These are phyloP conservation scores for Plagodis dolabraria DNA, from an alignment of 2,888 invertebrate species.

Conservation along the genomic window DNA sequence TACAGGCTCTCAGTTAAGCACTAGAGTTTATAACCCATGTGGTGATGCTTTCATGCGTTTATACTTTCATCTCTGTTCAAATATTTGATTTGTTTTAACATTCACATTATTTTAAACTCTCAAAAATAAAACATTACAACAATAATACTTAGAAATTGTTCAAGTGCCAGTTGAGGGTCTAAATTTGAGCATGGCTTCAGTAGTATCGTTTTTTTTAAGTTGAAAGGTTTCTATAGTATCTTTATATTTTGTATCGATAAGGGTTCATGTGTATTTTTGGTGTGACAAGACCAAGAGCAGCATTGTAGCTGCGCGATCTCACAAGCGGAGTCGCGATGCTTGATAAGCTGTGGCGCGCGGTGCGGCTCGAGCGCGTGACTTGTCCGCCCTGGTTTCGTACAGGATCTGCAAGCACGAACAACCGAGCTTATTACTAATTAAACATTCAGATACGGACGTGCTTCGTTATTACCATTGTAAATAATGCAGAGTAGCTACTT, in stretches of 20 bases:
- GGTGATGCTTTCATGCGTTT: conserved; percentile 38
- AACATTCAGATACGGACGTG: conserved; percentile 57
- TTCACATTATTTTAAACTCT: too few relatives aligned
- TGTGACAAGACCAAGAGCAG: conserved; percentile 18
- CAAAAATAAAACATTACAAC: too few relatives aligned
- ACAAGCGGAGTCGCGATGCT: conserved; percentile 56
- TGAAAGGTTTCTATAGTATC: too few relatives aligned
- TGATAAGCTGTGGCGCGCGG: conserved; percentile 51
- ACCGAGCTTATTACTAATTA: conserved; percentile 65
- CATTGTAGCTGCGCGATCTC: conserved; percentile 15
- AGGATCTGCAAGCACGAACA: conserved; percentile 69
- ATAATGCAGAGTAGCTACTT: conserved; percentile 28
- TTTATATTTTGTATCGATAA: background rate
- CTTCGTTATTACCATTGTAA: conserved; percentile 33
- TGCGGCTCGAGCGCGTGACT: conserved; percentile 75
- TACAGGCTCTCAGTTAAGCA: conserved; percentile 43
- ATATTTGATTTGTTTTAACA: too few relatives aligned
- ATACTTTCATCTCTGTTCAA: conserved; percentile 43
- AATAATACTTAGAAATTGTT: too few relatives aligned
- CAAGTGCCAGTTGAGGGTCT: too few relatives aligned
- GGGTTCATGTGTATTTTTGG: conserved; percentile 9
- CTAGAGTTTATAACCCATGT: conserved; percentile 46
- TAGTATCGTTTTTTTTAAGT: conserved; percentile 34
- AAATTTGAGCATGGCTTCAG: conserved; percentile 19
- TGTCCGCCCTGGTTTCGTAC: conserved; percentile 77